Conservation (phyloP, 1,140 invertebrate genomes). For the Cydia fagiglandana region DNA sequence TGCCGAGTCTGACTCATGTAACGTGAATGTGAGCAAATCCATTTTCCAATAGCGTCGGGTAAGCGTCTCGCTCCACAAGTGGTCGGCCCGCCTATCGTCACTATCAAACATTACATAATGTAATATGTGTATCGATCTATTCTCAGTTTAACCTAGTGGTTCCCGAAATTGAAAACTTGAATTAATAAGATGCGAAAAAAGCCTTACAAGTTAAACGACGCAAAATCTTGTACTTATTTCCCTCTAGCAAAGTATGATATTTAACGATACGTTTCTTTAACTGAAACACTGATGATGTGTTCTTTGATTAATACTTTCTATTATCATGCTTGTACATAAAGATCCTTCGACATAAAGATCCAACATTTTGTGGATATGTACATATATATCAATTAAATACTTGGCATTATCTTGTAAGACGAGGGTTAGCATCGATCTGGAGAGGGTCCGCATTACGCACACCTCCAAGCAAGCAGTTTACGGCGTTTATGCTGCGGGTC, state of each 20-base stretch:
- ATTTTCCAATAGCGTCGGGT: slow-evolving; percentile 52
- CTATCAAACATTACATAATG: slow-evolving; percentile 41
- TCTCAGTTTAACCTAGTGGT: slow-evolving; percentile 22
- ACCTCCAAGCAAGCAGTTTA: slow-evolving; percentile 13
- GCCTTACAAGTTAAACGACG: no score
- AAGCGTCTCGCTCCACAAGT: slow-evolving; percentile 67
- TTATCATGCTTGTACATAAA: background rate
- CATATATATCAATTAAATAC: slow-evolving; percentile 26
- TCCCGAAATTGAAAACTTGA: background rate
- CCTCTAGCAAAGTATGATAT: no score
- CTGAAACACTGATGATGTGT: no score
- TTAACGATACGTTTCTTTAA: no score
- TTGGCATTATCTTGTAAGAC: slow-evolving; percentile 26
- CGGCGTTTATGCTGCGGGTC: background rate
- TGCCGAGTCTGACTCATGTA: background rate
- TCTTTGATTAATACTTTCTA: background rate
- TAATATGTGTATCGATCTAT: slow-evolving; percentile 34
- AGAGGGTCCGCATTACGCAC: slow-evolving; percentile 31
- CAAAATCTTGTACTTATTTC: no score
- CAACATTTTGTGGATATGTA: background rate
- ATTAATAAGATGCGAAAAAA: background rate
- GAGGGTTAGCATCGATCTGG: slow-evolving; percentile 25
- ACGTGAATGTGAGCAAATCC: slow-evolving; percentile 41
- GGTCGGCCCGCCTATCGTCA: slow-evolving; percentile 61
- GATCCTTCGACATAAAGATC: background rate